These are phyloP conservation scores for Sylvietta virens DNA, from an alignment of 2,113 vertebrate genomes.

Conservation along the genomic window DNA sequence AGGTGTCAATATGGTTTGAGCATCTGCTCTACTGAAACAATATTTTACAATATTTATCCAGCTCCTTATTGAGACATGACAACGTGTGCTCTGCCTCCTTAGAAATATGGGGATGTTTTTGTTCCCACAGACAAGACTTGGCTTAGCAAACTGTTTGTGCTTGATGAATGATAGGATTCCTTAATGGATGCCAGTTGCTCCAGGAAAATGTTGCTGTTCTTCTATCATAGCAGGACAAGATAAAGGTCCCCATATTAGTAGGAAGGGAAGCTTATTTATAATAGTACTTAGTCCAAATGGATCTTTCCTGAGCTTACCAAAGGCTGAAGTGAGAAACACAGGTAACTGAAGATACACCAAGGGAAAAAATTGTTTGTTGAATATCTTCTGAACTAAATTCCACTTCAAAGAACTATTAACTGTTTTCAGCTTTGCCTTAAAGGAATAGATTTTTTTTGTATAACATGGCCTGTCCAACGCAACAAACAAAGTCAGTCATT, in stretches of 20 bases:
- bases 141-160: neutral
- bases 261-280: neutral
- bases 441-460: neutral
- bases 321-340: neutral
- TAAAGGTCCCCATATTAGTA: neutral
- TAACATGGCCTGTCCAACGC: neutral
- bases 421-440: neutral
- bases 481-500: neutral
- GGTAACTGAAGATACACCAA: neutral
- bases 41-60: conserved; percentile 54
- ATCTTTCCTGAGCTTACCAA: neutral
- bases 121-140: neutral
- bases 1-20: conserved; percentile 29
- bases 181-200: neutral
- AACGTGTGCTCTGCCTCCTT: neutral
- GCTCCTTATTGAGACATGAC: conserved; percentile 6
- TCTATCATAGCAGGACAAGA: neutral
- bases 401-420: neutral
- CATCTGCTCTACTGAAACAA: conserved; percentile 34
- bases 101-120: neutral
- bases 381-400: neutral
- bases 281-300: neutral
- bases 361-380: neutral
- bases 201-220: neutral
- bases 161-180: neutral